phyloP scores from a whole-genome alignment of 1,140 invertebrate genomes.

The Leptinotarsa undecemlineata region DNA sequence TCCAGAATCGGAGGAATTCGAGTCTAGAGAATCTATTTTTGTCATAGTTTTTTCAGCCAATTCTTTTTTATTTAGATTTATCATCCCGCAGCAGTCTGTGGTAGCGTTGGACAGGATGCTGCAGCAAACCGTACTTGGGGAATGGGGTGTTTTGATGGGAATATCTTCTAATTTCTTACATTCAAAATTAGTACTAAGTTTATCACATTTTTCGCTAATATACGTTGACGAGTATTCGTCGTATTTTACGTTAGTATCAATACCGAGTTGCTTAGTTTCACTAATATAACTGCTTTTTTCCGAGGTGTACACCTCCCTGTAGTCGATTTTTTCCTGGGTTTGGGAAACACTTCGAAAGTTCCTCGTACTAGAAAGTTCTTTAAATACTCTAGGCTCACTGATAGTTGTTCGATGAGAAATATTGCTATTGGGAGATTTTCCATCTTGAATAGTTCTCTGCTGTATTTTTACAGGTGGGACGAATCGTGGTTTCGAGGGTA shows the following conservation, averaged over 20 bases:
- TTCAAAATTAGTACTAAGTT: constrained; percentile 40
- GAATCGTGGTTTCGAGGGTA: constrained; percentile 52
- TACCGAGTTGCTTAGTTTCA: constrained; percentile 12
- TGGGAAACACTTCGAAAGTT: constrained; percentile 19
- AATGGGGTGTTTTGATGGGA: constrained; percentile 47
- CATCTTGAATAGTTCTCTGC: constrained; percentile 22
- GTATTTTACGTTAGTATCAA: constrained; percentile 34
- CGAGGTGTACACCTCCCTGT: constrained; percentile 30
- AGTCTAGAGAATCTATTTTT: constrained; percentile 54
- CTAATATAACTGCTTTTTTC: constrained; percentile 21
- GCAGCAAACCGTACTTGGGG: constrained; percentile 54
- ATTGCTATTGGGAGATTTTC: neutral
- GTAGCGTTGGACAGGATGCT: constrained; percentile 53
- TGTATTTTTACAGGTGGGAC: constrained; percentile 51
- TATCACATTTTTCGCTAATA: constrained; percentile 47
- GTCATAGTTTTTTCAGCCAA: constrained; percentile 47
- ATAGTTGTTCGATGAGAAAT: neutral
- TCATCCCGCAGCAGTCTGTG: constrained; percentile 52
- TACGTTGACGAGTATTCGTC: constrained; percentile 36
- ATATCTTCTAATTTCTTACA: constrained; percentile 41
- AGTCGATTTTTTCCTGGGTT: constrained; percentile 31
- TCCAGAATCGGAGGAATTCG: constrained; percentile 54
- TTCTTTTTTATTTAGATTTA: constrained; percentile 49
- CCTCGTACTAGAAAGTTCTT: constrained; percentile 14
- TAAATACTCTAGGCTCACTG: constrained; percentile 11